Base-by-base conservation (phyloP, 37 sponge, comb jelly and placozoan genomes). In the Aphrocallistes beatrix region DNA sequence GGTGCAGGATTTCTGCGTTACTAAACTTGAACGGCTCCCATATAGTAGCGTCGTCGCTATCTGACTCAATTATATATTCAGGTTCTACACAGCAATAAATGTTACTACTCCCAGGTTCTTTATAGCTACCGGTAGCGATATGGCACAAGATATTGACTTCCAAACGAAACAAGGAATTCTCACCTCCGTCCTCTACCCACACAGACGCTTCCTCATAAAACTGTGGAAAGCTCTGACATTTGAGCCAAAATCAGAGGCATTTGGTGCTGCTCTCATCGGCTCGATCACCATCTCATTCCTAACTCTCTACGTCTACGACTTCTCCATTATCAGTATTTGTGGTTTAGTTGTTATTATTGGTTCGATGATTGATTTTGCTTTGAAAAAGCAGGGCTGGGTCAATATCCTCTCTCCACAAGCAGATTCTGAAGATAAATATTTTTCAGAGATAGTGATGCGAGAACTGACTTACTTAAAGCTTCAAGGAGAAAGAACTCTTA, bases 231-330 rank as follows among this genome's bases (percentile, higher is more conserved):
- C 75, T 60, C 75, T 60, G 34, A 60, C 75, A 1, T 60, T 60
- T 60, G 75, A 60, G n/a, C 75, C 75, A 30, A 60, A 60, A 60
- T 60, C 75, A 19, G 75, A 60, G 34, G 75, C 75, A 28, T 60
- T 60, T 28, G 75, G 75, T 6, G 75, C 75, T 21, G 75, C 75
- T 28, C 75, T 60, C 28, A 60, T 60, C 34, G 75, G 75, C 75
- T 28, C n/a, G 3, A 30, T 60, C 21, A 60, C 75, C 1, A 60
- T 60, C 25, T 60, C 34, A 28, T 60, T 60, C 75, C 75, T 60
- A 60, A 13, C 75, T 30, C 75, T 60, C 34, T 60, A 60, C 34
- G 75, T 60, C 6, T 60, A 60, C 75, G 75, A 60, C 34, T 30
- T 60, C 8, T 60, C 75, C 34, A 28, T 60, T 28, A 60, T 60